Percentiles rank a stretch among this genome's conserved stretches.
Evolutionary conservation across 2,113 vertebrate species (phyloP).

Genomic region (Rhabdomys dilectus): DNA sequence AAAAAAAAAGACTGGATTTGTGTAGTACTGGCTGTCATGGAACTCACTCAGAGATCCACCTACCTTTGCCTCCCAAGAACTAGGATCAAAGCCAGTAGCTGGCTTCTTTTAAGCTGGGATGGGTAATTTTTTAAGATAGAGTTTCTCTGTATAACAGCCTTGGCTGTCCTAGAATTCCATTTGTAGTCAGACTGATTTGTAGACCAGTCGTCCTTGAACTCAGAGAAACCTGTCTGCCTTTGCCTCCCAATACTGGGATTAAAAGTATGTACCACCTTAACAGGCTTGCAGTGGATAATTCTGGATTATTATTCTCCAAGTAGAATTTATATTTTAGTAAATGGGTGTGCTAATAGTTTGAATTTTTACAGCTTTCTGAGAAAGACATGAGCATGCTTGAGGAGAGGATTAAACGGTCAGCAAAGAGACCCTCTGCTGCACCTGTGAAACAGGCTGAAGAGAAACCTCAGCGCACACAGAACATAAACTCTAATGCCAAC

Average conservation of each 20-base stretch:
- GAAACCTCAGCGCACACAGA: constrained; percentile 89
- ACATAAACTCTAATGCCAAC: constrained; percentile 88
- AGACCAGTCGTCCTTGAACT: not conserved
- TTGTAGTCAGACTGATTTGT: not conserved
- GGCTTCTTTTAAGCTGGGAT: too few species aligned
- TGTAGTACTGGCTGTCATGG: not conserved
- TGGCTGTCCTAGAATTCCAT: not conserved
- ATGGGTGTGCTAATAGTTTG: not conserved
- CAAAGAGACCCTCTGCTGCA: constrained; percentile 92
- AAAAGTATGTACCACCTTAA: not conserved
- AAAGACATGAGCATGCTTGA: constrained; percentile 99
- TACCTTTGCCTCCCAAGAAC: too few species aligned
- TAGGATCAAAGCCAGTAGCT: too few species aligned
- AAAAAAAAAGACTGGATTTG: too few species aligned
- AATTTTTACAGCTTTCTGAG: constrained; percentile 93
- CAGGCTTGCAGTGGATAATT: not conserved
- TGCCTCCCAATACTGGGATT: not conserved
- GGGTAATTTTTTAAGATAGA: not conserved
- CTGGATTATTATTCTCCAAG: not conserved
- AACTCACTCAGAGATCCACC: not conserved
- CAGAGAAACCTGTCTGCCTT: not conserved
- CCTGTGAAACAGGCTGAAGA: constrained; percentile 91
- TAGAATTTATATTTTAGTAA: constrained; percentile 31
- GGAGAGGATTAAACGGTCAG: constrained; percentile 97
- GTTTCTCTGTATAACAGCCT: not conserved